Evolutionary conservation across 2,888 invertebrate species (phyloP), one percentile per base, ranked within the genome.

Genomic region (Macrostomum cliftonense): DNA sequence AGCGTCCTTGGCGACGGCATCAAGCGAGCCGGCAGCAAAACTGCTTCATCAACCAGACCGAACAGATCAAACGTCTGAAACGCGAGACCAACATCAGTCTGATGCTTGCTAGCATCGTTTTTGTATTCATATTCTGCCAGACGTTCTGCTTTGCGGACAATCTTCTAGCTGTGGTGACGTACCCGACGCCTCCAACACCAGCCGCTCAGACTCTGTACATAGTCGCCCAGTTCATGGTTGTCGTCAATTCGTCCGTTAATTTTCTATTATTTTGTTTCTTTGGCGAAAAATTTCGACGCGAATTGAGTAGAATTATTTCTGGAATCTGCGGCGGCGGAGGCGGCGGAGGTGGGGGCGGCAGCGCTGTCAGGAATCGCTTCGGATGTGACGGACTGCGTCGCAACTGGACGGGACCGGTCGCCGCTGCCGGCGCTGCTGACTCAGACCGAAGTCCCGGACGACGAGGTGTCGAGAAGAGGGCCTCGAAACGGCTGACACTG

Each of bases 61-160:
- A 28, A 9, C 28, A 28, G 9, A 28, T 7, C 19, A 2, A 51
- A 49, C 49, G 51, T 57, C 38, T 56, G 58, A 19, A 58, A 60
- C 80, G 88, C 37, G 91, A 93, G 73, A 86, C 91, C 57, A 83
- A 86, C 14, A 75, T 91, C 52, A 89, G 91, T 37, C 85, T 87
- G 47, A 93, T 93, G 91, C 74, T 93, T 52, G 77, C 91, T 39
- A 85, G 84, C 61, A 87, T 93, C 13, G 91, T 91, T 39, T 78
- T 86, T 43, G 89, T 91, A 2, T 91, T 93, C 73, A 83, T 91
- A 69, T 76, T 87, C 45, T 87, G 89, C 72, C 91, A 93, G 74
- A 77, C 85, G 56, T 74, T 86, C 50, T 83, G 87, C 1, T 75
- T 88, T 55, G 80, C 85, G 52, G 79, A 81, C 60, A 88, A 87